phyloP scores from a whole-genome alignment of 2,113 vertebrate genomes.

The Takifugu bimaculatus region DNA sequence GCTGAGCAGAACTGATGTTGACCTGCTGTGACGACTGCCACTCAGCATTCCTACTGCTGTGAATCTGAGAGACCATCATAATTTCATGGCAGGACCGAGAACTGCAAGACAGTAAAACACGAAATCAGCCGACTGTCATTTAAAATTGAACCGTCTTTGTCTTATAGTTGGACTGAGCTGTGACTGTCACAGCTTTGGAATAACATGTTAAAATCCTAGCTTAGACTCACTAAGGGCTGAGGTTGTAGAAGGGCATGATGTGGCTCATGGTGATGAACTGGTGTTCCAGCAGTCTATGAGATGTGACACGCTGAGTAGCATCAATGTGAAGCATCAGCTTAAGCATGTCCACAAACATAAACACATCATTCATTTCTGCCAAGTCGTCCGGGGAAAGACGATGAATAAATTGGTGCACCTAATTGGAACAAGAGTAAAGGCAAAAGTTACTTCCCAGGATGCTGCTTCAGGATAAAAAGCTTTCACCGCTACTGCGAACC shows the following conservation, averaged over 20 bases:
- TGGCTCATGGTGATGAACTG: slow-evolving; percentile 2
- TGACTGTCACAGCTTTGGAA: too few relatives aligned
- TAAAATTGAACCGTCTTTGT: too few relatives aligned
- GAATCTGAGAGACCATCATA: too few relatives aligned
- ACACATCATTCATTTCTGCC: neutral
- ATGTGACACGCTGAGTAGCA: neutral
- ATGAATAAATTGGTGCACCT: neutral
- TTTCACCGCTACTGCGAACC: neutral
- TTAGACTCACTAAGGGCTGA: slow-evolving; percentile 4
- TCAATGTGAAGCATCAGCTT: slow-evolving; percentile 1
- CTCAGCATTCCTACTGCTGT: too few relatives aligned
- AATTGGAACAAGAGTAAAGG: neutral
- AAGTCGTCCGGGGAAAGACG: neutral
- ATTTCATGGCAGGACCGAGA: too few relatives aligned
- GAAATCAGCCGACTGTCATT: too few relatives aligned
- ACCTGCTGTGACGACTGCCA: too few relatives aligned
- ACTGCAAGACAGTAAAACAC: too few relatives aligned
- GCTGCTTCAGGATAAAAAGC: neutral
- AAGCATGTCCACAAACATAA: slow-evolving; percentile 4
- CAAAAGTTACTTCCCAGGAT: neutral
- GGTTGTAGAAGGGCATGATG: neutral
- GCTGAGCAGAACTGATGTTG: too few relatives aligned
- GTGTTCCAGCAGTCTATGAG: slow-evolving; percentile 1
- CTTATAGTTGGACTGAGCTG: too few relatives aligned
- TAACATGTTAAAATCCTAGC: too few relatives aligned